Percentiles rank a stretch among this genome's conserved stretches.
Evolutionary conservation across 2,888 invertebrate species (phyloP).

Genomic region (Apodemia zela): DNA sequence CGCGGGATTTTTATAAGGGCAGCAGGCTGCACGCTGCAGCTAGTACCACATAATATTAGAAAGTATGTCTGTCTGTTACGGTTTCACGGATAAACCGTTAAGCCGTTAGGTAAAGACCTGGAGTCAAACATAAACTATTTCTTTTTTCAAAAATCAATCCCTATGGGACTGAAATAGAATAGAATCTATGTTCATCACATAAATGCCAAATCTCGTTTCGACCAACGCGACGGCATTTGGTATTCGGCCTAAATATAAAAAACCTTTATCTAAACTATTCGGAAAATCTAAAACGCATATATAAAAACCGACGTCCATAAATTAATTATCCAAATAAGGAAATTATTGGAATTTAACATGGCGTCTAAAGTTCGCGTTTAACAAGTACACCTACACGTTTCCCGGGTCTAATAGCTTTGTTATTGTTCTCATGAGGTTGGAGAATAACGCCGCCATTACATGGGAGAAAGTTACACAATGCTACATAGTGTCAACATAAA

Average conservation of each 20-base stretch:
- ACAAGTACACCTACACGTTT: constrained; percentile 35
- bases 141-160: too few relatives aligned
- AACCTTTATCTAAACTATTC: neutral
- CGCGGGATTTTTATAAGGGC: too few relatives aligned
- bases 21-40: too few relatives aligned
- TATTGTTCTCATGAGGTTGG: constrained; percentile 41
- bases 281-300: neutral
- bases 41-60: too few relatives aligned
- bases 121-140: too few relatives aligned
- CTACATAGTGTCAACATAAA: constrained; percentile 20
- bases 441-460: constrained; percentile 34
- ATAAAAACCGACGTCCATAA: neutral
- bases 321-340: constrained; percentile 10
- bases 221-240: too few relatives aligned
- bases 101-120: too few relatives aligned
- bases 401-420: constrained; percentile 37
- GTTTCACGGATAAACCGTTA: too few relatives aligned
- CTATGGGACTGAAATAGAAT: too few relatives aligned
- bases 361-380: constrained; percentile 6
- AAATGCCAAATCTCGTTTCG: too few relatives aligned
- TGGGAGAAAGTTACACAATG: constrained; percentile 31
- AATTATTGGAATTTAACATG: neutral
- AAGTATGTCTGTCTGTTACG: too few relatives aligned
- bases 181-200: too few relatives aligned
- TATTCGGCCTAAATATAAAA: neutral